Evolutionary conservation across 2,113 vertebrate genomes (phyloP).

Genomic region (Craseonycteris thonglongyai): DNA sequence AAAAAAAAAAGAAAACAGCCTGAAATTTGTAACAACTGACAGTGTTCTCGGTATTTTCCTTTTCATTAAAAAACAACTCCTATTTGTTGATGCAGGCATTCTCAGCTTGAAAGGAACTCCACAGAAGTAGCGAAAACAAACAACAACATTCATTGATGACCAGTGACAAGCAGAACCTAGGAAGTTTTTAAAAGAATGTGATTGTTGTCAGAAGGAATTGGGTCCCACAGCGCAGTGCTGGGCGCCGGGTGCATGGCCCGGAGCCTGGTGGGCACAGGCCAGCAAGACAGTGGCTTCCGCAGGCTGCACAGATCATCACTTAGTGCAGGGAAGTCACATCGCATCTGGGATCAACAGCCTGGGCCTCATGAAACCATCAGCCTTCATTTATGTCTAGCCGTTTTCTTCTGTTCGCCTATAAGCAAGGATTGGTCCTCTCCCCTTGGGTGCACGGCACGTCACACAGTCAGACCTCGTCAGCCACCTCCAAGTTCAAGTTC

Average conservation of each 20-base stretch:
- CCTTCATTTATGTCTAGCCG: slow-evolving; percentile 95
- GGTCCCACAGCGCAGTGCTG: slow-evolving; percentile 85
- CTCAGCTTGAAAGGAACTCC: slow-evolving; percentile 31
- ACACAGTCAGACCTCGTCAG: slow-evolving; percentile 81
- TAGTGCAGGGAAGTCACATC: slow-evolving; percentile 98
- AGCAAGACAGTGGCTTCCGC: slow-evolving; percentile 96
- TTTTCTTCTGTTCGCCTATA: slow-evolving; percentile 90
- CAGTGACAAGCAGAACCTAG: slow-evolving; percentile 89
- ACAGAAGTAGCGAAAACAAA: slow-evolving; percentile 10
- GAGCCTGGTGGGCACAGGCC: slow-evolving; percentile 97
- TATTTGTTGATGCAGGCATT: background rate
- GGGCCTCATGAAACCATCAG: slow-evolving; percentile 99
- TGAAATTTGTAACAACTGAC: background rate
- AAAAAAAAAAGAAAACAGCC: background rate
- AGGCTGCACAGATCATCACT: slow-evolving; percentile 99
- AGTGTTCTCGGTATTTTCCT: background rate
- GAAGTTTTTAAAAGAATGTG: slow-evolving; percentile 92
- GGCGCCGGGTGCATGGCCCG: slow-evolving; percentile 84
- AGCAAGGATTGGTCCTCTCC: slow-evolving; percentile 91
- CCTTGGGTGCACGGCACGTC: slow-evolving; percentile 79
- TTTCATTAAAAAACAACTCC: background rate
- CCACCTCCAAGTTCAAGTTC: slow-evolving; percentile 79
- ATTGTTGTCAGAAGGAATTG: slow-evolving; percentile 97
- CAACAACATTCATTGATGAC: slow-evolving; percentile 83
- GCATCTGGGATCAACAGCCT: slow-evolving; percentile 95